phyloP scores from a whole-genome alignment of 2,888 invertebrate genomes.

The Noctua fimbriata region DNA sequence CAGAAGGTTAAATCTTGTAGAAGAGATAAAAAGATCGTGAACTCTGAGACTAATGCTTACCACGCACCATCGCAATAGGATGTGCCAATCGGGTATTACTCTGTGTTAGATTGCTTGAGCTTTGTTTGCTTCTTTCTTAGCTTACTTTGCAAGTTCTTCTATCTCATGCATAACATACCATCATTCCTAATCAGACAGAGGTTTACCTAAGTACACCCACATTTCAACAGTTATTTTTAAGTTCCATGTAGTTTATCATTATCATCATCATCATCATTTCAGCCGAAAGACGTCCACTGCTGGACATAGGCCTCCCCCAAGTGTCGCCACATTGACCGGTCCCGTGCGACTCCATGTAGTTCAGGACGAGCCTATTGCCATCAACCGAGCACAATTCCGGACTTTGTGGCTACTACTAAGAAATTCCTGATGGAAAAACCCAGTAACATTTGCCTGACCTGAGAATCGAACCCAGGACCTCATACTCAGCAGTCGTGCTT shows the following conservation, averaged over 20 bases:
- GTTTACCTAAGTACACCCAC: not conserved
- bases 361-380: no score
- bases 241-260: no score
- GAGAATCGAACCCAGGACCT: not conserved
- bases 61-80: not conserved
- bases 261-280: no score
- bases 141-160: no score
- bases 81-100: not conserved
- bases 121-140: no score
- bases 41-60: no score
- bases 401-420: not conserved
- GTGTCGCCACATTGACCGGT: no score
- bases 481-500: no score
- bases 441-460: not conserved
- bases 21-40: not conserved
- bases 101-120: not conserved
- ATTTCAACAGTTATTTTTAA: not conserved
- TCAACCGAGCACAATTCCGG: no score
- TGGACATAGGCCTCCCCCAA: no score
- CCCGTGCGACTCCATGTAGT: no score
- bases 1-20: constrained; percentile 30
- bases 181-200: not conserved
- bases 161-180: not conserved
- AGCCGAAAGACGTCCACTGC: no score
- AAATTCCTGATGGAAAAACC: not conserved